phyloP scores from a whole-genome alignment of 2,113 vertebrate genomes.

The Phalacrocorax pelagicus region DNA sequence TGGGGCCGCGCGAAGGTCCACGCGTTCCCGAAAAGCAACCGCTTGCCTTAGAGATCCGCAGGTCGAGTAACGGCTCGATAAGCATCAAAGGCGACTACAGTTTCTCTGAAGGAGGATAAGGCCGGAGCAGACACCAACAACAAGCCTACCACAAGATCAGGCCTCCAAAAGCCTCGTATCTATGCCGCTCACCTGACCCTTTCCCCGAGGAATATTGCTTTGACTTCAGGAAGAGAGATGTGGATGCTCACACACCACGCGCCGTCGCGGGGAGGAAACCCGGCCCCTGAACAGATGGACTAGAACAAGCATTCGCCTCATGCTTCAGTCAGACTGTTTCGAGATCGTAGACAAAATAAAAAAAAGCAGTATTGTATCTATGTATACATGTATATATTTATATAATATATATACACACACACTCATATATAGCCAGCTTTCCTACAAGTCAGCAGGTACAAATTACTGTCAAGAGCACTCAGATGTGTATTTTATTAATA shows the following conservation, averaged over 20 bases:
- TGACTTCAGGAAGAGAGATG: constrained; percentile 68
- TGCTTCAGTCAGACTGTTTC: constrained; percentile 55
- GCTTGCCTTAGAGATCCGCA: constrained; percentile 66
- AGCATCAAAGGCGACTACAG: constrained; percentile 74
- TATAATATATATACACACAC: constrained; percentile 77
- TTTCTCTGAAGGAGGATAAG: constrained; percentile 71
- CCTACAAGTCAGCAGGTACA: constrained; percentile 76
- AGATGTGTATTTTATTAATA: constrained; percentile 69
- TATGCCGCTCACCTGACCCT: background rate
- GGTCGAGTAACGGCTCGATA: constrained; percentile 45
- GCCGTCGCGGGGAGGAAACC: constrained; percentile 24
- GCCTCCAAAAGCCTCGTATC: constrained; percentile 2
- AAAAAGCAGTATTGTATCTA: constrained; percentile 77
- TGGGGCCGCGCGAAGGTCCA: background rate
- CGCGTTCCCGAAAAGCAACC: constrained; percentile 38
- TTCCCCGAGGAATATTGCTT: constrained; percentile 76
- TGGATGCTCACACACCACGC: constrained; percentile 29
- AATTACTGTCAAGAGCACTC: constrained; percentile 63
- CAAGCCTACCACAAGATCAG: constrained; percentile 45
- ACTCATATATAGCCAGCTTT: constrained; percentile 66
- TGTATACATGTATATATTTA: constrained; percentile 80
- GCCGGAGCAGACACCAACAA: constrained; percentile 53
- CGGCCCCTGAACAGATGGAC: constrained; percentile 23
- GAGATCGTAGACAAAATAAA: constrained; percentile 61
- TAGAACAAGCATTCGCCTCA: constrained; percentile 57